Base-by-base conservation (phyloP, 2,797 vertebrate species). In the Sebastes diploproa region DNA sequence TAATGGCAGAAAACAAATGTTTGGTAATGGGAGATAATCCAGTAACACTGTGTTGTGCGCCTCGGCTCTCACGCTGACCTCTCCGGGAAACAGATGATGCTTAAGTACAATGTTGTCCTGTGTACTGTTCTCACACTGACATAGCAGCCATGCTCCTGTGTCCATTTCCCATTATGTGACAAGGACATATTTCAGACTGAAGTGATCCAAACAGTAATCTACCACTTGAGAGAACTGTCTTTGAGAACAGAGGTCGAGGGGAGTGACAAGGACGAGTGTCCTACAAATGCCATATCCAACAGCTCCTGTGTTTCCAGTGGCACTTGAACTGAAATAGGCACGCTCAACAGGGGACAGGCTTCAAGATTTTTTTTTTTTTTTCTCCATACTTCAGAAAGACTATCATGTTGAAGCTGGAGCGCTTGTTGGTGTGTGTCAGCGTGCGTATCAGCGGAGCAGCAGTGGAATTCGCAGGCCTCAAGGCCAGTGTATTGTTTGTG, bases 221-320 rank as follows among this genome's bases (percentile, higher is more conserved):
- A 66, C 78, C 90, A 93, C 93, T 96, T 80, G 85, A 95, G 92
- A 91, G 94, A 93, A 91, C 89, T 73, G 89, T 95, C 93, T 94
- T 93, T 91, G 89, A 92, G 91, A 93, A 93, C 90, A 91, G 90
- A 92, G 94, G 92, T 95, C 80, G 88, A 95, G 93, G 85, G 88
- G 90, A 88, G 79, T 76, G 84, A 89, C 92, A 95, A 95, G 92
- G 92, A 94, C 92, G 73, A 95, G 94, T 92, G 93, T 94, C 90
- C 93, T 93, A 94, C 92, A 94, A 86, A 92, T 84, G 91, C 80
- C 75, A 88, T 81, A 93, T 94, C 92, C 85, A 93, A 78, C 88
- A 84, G 90, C 89, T 94, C 88, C 86, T 77, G 83, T 90, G 87
- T 86, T 94, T 93, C 90, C 87, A 94, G 91, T 94, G 91, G 86